Evolutionary conservation across 2,797 vertebrate genomes (phyloP).

Genomic region (Lycodopsis pacificus): DNA sequence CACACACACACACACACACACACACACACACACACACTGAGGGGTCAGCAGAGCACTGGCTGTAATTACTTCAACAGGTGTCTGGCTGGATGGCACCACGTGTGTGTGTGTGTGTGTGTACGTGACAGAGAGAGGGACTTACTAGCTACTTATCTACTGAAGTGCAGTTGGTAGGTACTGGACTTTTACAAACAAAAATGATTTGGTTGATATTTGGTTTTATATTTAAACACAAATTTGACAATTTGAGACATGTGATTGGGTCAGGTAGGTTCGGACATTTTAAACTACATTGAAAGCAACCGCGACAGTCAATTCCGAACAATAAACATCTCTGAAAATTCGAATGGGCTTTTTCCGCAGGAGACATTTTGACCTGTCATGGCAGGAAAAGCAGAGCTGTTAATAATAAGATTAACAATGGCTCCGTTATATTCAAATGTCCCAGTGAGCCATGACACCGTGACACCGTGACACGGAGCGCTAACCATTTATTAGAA

Average conservation of each 20-base stretch:
- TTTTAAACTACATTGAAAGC: too few relatives aligned
- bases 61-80: slow-evolving; percentile 39
- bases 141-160: not conserved
- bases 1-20: not conserved
- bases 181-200: not conserved
- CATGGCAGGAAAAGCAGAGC: not conserved
- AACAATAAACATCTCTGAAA: not conserved
- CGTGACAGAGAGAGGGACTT: not conserved
- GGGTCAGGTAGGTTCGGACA: too few relatives aligned
- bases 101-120: slow-evolving; percentile 10
- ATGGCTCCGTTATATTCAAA: not conserved
- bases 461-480: not conserved
- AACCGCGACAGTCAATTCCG: not conserved
- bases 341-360: not conserved
- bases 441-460: not conserved
- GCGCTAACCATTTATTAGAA: not conserved
- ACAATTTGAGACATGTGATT: not conserved
- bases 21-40: not conserved
- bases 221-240: not conserved
- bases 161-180: not conserved
- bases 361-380: not conserved
- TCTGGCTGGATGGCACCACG: slow-evolving; percentile 13
- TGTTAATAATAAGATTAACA: not conserved
- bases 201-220: not conserved
- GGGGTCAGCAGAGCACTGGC: slow-evolving; percentile 10